Evolutionary conservation across 1,140 invertebrate species (phyloP).

Genomic region (Pseudoatta argentina): DNA sequence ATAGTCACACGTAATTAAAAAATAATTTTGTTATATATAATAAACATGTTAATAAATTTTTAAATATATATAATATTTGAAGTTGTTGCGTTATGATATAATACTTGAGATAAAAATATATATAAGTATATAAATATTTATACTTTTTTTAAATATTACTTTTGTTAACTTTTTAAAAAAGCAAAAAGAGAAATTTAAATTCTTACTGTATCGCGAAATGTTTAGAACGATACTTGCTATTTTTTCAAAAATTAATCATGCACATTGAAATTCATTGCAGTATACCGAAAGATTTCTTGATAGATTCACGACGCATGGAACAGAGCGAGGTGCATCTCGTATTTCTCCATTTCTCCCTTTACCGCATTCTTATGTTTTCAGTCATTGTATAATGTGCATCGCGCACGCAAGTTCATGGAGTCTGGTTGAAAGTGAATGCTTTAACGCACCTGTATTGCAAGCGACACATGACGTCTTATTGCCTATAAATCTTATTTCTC

Average conservation of each 20-base stretch:
- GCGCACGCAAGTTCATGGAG: not conserved
- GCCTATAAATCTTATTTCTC: conserved; percentile 14
- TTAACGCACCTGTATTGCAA: conserved; percentile 24
- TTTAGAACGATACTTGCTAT: not conserved
- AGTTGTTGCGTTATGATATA: not conserved
- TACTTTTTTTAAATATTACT: not conserved
- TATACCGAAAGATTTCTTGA: not conserved
- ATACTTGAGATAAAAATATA: not conserved
- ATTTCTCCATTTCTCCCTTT: conserved; percentile 4
- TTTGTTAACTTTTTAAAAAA: not conserved
- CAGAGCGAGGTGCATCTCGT: not conserved
- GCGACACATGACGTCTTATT: not conserved
- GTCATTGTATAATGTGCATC: conserved; percentile 23
- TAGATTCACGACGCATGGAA: not conserved
- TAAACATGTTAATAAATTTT: not conserved
- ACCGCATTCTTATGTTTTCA: not conserved
- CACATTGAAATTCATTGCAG: not conserved
- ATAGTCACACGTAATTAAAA: conserved; percentile 12
- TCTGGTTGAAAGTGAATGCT: not conserved
- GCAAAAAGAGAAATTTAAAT: not conserved
- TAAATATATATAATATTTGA: not conserved
- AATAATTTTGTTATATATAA: not conserved
- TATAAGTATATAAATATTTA: too few relatives aligned
- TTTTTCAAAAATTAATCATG: not conserved
- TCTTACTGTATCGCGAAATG: not conserved